These are phyloP conservation scores for Ambastaia sidthimunki DNA, from an alignment of 2,797 vertebrate species.

Conservation along the genomic window DNA sequence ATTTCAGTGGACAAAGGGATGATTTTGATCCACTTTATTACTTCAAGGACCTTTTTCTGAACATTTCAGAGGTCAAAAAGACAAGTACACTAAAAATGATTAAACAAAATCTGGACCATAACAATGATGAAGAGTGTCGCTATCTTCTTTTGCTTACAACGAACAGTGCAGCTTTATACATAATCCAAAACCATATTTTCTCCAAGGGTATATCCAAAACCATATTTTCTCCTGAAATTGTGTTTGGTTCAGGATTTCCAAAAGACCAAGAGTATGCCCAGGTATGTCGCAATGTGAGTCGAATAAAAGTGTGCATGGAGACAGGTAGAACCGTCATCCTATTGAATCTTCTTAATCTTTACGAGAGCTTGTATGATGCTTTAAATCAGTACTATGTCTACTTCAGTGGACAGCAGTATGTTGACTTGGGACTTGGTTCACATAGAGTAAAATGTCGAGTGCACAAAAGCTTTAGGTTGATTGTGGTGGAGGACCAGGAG, in stretches of 20 bases:
- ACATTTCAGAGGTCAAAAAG: conserved; percentile 62
- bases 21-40: conserved; percentile 69
- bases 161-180: conserved; percentile 81
- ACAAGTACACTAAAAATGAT: conserved; percentile 79
- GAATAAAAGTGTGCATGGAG: conserved; percentile 84
- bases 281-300: conserved; percentile 81
- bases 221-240: conserved; percentile 79
- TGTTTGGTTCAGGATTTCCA: conserved; percentile 83
- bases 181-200: conserved; percentile 76
- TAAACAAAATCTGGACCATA: conserved; percentile 70
- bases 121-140: conserved; percentile 69
- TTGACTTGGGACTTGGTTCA: conserved; percentile 82
- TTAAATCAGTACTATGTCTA: conserved; percentile 83
- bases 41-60: conserved; percentile 69
- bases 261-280: conserved; percentile 83
- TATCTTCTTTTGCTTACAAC: conserved; percentile 83
- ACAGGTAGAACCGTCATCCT: conserved; percentile 80
- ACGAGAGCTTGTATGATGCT: conserved; percentile 82
- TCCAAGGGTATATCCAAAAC: conserved; percentile 59
- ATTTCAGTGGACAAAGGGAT: conserved; percentile 80
- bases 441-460: conserved; percentile 84
- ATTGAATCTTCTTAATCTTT: conserved; percentile 83
- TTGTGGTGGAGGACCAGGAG: conserved; percentile 81
- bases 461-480: conserved; percentile 75
- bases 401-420: conserved; percentile 78